phyloP scores from a whole-genome alignment of 35 echinoderm and acorn worm genomes.

The Patiria miniata region DNA sequence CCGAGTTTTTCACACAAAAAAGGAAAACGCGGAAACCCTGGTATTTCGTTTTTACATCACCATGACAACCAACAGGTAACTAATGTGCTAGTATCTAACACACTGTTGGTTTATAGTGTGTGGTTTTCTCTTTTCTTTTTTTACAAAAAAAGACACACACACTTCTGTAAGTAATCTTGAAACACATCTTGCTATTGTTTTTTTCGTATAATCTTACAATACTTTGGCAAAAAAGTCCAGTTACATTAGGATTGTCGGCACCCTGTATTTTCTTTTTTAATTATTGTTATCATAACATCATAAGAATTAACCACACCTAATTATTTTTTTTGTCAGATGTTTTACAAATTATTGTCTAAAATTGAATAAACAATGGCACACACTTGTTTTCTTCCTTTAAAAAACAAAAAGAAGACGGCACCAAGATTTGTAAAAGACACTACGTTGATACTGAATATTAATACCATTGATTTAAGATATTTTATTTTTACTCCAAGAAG shows the following conservation, averaged over 20 bases:
- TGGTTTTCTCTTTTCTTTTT: not conserved
- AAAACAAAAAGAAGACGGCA: constrained; percentile 24
- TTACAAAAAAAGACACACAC: constrained; percentile 25
- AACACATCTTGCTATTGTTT: constrained; percentile 13
- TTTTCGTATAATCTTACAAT: constrained; percentile 10
- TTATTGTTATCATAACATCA: not conserved
- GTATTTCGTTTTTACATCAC: constrained; percentile 6
- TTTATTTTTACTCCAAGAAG: constrained; percentile 1
- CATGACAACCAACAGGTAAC: too few relatives aligned
- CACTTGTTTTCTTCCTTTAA: constrained; percentile 16
- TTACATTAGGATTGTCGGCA: not conserved
- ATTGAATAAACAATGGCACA: constrained; percentile 31
- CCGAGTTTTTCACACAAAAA: constrained; percentile 30
- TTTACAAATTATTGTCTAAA: constrained; percentile 28
- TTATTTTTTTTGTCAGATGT: not conserved
- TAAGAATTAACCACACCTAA: constrained; percentile 25
- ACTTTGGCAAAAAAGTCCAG: constrained; percentile 28
- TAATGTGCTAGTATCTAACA: not conserved
- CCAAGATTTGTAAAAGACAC: constrained; percentile 23
- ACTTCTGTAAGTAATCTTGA: constrained; percentile 12
- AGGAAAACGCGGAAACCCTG: constrained; percentile 29
- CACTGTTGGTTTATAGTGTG: not conserved
- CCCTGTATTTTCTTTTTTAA: constrained; percentile 6
- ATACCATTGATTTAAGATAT: constrained; percentile 9
- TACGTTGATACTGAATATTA: constrained; percentile 13